Conservation (phyloP, 1,140 invertebrate genomes). For the Muscidifurax raptorellus region DNA sequence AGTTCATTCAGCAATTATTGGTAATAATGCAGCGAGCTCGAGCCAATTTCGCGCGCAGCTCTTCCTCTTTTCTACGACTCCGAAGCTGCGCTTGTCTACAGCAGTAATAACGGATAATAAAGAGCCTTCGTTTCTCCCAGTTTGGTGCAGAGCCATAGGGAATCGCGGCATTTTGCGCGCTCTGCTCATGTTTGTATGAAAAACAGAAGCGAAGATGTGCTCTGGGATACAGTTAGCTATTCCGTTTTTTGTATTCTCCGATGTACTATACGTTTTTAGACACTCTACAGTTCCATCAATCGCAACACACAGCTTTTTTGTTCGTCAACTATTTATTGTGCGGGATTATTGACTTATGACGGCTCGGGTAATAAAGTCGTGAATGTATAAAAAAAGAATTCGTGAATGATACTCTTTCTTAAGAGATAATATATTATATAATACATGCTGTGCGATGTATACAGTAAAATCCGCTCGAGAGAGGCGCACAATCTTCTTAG, state of each 20-base stretch:
- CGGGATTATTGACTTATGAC: background rate
- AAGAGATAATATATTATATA: too few relatives aligned
- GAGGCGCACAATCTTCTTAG: too few relatives aligned
- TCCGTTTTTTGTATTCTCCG: slow-evolving; percentile 3
- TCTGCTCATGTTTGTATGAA: background rate
- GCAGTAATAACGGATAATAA: too few relatives aligned
- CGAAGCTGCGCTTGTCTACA: too few relatives aligned
- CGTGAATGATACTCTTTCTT: too few relatives aligned
- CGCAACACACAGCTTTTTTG: background rate
- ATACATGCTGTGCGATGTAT: too few relatives aligned
- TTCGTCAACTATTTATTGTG: too few relatives aligned
- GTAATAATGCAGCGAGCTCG: slow-evolving; percentile 30
- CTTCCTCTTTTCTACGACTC: too few relatives aligned
- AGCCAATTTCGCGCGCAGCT: background rate
- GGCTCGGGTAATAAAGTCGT: background rate
- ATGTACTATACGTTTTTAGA: slow-evolving; percentile 9
- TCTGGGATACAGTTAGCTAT: background rate
- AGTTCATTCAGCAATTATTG: slow-evolving; percentile 32
- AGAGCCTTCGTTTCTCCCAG: too few relatives aligned
- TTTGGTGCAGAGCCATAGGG: background rate
- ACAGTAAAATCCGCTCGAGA: too few relatives aligned
- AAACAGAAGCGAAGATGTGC: background rate
- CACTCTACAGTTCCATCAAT: background rate
- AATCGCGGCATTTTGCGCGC: background rate
- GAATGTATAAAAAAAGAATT: too few relatives aligned